Evolutionary conservation across 2,113 vertebrate species (phyloP).

Genomic region (Conger conger): DNA sequence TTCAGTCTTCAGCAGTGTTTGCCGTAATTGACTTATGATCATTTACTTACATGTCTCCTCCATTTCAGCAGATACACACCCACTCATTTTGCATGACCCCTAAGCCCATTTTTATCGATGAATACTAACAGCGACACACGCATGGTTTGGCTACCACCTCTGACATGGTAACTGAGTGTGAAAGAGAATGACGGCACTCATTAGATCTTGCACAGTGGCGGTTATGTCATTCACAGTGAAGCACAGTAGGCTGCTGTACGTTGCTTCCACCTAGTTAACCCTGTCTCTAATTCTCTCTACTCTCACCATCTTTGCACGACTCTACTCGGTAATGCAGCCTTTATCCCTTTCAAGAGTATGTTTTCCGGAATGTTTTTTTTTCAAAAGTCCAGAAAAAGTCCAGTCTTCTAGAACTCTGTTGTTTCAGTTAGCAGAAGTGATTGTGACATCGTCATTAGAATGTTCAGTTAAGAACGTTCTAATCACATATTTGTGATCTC

Average conservation of each 20-base stretch:
- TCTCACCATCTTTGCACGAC: constrained; percentile 11
- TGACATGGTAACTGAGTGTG: constrained; percentile 22
- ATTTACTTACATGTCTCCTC: constrained; percentile 34
- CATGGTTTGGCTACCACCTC: constrained; percentile 53
- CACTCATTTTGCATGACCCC: constrained; percentile 49
- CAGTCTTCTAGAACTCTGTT: no score
- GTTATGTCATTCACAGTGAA: not conserved
- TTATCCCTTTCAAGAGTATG: no score
- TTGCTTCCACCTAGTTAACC: constrained; percentile 32
- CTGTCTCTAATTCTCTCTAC: not conserved
- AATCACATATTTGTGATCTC: no score
- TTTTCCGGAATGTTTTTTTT: no score
- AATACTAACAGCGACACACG: constrained; percentile 55
- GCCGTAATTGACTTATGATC: not conserved
- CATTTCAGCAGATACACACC: constrained; percentile 35
- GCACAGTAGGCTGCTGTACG: not conserved
- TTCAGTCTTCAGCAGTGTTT: constrained; percentile 43
- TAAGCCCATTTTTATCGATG: constrained; percentile 23
- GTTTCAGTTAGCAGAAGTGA: no score
- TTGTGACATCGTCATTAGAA: no score
- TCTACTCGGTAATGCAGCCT: constrained; percentile 29
- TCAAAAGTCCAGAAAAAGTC: no score
- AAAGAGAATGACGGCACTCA: not conserved
- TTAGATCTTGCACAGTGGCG: not conserved
- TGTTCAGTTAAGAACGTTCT: no score